Conservation (phyloP, 2,113 vertebrate species). For the Podocnemis expansa region DNA sequence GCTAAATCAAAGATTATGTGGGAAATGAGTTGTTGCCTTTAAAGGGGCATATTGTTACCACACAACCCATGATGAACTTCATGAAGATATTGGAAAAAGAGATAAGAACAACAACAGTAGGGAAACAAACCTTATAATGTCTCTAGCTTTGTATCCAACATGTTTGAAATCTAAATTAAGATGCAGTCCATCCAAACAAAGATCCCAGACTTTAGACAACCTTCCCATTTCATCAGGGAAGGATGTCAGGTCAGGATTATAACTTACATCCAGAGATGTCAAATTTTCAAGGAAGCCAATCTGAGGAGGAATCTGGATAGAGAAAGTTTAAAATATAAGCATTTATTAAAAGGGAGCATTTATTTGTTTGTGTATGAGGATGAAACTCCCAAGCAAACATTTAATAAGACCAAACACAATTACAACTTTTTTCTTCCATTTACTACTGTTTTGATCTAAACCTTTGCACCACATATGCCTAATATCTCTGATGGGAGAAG, state of each 20-base stretch:
- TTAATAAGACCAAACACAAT: background rate
- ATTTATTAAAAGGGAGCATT: background rate
- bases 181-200: constrained; percentile 90
- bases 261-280: constrained; percentile 92
- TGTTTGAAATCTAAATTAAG: constrained; percentile 95
- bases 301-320: constrained; percentile 89
- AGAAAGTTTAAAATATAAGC: background rate
- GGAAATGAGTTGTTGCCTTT: background rate
- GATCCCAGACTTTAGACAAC: constrained; percentile 92
- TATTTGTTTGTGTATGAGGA: background rate
- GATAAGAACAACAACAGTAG: background rate
- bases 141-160: constrained; percentile 94
- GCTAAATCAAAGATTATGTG: background rate
- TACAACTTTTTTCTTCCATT: background rate
- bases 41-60: background rate
- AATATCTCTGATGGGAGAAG: background rate
- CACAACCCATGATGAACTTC: background rate
- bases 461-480: background rate
- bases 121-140: constrained; percentile 90
- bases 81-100: background rate
- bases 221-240: constrained; percentile 98
- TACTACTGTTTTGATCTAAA: background rate
- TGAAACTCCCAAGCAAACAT: background rate
- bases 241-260: constrained; percentile 85
- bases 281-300: constrained; percentile 91